These are phyloP conservation scores for Rhyacichthys aspro DNA, from an alignment of 2,797 vertebrate species.

Conservation along the genomic window DNA sequence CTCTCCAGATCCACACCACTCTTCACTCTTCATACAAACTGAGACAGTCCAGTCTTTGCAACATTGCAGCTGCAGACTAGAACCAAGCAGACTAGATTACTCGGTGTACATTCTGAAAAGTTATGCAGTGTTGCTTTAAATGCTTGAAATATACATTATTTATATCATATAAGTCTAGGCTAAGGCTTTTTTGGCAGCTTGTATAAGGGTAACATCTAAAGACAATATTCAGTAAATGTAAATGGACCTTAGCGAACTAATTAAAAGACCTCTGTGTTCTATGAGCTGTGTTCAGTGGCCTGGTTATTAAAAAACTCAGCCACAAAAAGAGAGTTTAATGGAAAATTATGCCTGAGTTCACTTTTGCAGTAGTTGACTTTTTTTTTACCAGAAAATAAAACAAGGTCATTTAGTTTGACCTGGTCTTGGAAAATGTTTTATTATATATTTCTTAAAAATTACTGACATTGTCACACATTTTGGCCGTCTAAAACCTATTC, in stretches of 20 bases:
- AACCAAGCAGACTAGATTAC: conserved; percentile 56
- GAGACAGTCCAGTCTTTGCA: too few species aligned
- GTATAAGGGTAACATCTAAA: conserved; percentile 65
- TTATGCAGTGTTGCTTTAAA: too few species aligned
- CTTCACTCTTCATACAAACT: too few species aligned
- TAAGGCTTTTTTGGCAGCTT: conserved; percentile 64
- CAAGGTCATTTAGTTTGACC: background rate
- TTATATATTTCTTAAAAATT: too few species aligned
- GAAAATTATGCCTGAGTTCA: background rate
- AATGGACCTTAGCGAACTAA: conserved; percentile 48
- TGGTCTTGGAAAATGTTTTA: background rate
- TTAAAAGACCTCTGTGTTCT: conserved; percentile 38
- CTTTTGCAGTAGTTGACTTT: background rate
- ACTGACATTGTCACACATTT: too few species aligned
- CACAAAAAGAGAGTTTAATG: conserved; percentile 11
- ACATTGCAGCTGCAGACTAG: conserved; percentile 32
- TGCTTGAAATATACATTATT: too few species aligned
- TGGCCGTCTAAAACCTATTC: too few species aligned
- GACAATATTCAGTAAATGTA: conserved; percentile 70
- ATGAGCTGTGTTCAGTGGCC: conserved; percentile 23
- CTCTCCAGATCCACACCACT: too few species aligned
- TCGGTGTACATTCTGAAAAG: too few species aligned
- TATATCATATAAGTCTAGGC: too few species aligned
- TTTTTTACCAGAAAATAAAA: background rate
- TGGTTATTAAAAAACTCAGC: conserved; percentile 15